phyloP scores from a whole-genome alignment of 2,888 invertebrate species.

The Cyclophora punctaria region DNA sequence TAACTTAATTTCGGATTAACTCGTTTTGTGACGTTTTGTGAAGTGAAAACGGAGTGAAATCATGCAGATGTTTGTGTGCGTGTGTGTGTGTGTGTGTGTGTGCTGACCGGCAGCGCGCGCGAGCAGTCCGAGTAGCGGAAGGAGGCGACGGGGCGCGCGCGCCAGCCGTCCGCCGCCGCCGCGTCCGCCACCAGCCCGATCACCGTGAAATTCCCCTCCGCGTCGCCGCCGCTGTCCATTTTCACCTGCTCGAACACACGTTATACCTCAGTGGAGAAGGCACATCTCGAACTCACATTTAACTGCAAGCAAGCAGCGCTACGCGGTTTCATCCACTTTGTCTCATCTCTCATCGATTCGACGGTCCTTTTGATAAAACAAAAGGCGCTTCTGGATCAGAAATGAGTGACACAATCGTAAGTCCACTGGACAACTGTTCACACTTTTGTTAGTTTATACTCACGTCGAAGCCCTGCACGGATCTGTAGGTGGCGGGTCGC shows the following conservation, averaged over 20 bases:
- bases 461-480: slow-evolving; percentile 87
- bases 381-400: too few species aligned
- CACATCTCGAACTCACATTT: not conserved
- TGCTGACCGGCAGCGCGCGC: slow-evolving; percentile 73
- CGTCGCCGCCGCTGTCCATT: slow-evolving; percentile 91
- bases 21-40: too few species aligned
- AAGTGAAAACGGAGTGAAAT: too few species aligned
- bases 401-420: too few species aligned
- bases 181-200: slow-evolving; percentile 82
- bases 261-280: not conserved
- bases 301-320: too few species aligned
- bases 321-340: too few species aligned
- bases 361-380: too few species aligned
- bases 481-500: slow-evolving; percentile 83
- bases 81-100: too few species aligned
- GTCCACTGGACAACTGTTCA: too few species aligned
- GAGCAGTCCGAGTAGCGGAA: slow-evolving; percentile 79
- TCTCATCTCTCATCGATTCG: too few species aligned
- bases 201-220: slow-evolving; percentile 93
- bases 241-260: slow-evolving; percentile 73
- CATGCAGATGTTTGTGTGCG: too few species aligned
- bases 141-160: slow-evolving; percentile 85
- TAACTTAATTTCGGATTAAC: too few species aligned
- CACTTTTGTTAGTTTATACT: slow-evolving; percentile 31
- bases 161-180: slow-evolving; percentile 76